phyloP scores from a whole-genome alignment of 1,140 invertebrate genomes.

The Drosophila parvula region DNA sequence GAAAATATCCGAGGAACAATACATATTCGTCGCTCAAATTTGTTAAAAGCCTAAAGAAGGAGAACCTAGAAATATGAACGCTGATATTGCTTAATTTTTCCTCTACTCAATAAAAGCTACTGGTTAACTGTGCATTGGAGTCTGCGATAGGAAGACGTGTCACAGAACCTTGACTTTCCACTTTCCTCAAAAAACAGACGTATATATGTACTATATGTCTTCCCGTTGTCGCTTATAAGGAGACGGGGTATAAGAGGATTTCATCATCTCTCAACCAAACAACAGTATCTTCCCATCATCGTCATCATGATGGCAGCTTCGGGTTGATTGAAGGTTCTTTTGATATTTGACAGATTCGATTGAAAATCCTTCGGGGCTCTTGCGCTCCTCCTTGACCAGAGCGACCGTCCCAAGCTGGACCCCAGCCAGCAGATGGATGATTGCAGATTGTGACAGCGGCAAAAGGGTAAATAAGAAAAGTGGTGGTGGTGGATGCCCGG shows the following conservation, averaged over 20 bases:
- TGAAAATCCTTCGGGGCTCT: constrained; percentile 81
- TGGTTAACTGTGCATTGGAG: background rate
- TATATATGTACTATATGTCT: background rate
- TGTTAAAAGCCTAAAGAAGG: too few species aligned
- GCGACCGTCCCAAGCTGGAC: constrained; percentile 34
- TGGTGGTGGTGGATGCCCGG: constrained; percentile 16
- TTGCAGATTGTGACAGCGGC: constrained; percentile 74
- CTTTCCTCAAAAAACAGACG: background rate
- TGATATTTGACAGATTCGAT: constrained; percentile 84
- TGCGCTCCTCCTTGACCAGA: constrained; percentile 55
- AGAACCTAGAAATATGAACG: too few species aligned
- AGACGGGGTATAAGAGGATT: constrained; percentile 55
- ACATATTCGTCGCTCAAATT: too few species aligned
- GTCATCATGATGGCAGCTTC: constrained; percentile 29
- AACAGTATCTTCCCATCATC: constrained; percentile 49
- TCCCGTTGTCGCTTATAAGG: constrained; percentile 57
- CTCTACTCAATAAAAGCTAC: background rate
- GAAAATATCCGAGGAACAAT: too few species aligned
- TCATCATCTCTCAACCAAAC: constrained; percentile 65
- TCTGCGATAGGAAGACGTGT: background rate
- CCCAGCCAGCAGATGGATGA: constrained; percentile 66
- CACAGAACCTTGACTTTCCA: background rate
- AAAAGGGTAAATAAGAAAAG: constrained; percentile 73
- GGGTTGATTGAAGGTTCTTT: constrained; percentile 79
- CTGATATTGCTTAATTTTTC: background rate